A percentile compares a stretch with the other conserved stretches of the same genome.
phyloP scores from a whole-genome alignment of 2,113 vertebrate genomes.

The Indicator indicator region DNA sequence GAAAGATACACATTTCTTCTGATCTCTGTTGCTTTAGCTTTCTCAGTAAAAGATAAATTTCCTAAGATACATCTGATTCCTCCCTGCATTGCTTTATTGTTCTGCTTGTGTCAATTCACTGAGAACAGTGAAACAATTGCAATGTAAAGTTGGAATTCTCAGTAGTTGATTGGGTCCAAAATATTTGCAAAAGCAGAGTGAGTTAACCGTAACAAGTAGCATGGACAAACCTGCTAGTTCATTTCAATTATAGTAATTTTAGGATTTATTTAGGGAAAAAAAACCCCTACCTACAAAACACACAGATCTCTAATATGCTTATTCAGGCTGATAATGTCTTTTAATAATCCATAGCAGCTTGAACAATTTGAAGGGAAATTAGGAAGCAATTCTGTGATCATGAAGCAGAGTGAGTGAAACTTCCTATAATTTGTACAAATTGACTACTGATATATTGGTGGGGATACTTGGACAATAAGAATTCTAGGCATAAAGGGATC shows the following conservation, averaged over 20 bases:
- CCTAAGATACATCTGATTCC: slow-evolving; percentile 4
- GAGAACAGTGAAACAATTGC: background rate
- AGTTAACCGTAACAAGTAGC: background rate
- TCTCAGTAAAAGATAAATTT: slow-evolving; percentile 46
- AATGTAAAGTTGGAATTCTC: slow-evolving; percentile 4
- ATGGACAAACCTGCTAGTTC: background rate
- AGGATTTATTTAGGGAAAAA: background rate
- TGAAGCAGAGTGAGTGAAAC: slow-evolving; percentile 16
- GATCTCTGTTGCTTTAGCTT: background rate
- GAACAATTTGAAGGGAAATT: slow-evolving; percentile 47
- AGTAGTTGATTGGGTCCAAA: background rate
- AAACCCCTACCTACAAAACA: background rate
- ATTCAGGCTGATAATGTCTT: slow-evolving; percentile 17
- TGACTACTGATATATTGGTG: background rate
- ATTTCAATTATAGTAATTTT: slow-evolving; percentile 9
- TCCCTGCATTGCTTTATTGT: background rate
- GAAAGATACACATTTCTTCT: background rate
- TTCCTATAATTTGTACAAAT: background rate
- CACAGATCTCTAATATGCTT: background rate
- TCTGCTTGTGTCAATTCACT: background rate
- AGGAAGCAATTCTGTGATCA: slow-evolving; percentile 16
- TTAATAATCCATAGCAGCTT: slow-evolving; percentile 20
- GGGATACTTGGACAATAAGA: background rate
- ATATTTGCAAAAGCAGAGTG: background rate
- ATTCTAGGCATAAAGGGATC: background rate